Evolutionary conservation across 2,113 vertebrate species (phyloP).

Genomic region (Sturnus vulgaris): DNA sequence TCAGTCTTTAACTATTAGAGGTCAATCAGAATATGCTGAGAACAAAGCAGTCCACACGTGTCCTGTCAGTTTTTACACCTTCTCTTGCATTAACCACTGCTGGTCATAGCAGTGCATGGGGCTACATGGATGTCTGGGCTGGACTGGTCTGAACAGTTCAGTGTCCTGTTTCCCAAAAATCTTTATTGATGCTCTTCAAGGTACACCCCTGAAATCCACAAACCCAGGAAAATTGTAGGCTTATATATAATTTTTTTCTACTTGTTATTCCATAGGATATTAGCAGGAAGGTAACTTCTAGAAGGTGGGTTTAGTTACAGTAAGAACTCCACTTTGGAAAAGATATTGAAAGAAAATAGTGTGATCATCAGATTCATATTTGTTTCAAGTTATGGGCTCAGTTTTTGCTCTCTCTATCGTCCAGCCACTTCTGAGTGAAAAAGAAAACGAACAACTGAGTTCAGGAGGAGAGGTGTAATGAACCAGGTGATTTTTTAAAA

Average conservation of each 20-base stretch:
- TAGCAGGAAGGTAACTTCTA: neutral
- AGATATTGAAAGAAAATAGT: neutral
- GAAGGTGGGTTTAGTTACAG: neutral
- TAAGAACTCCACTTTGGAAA: neutral
- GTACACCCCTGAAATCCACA: neutral
- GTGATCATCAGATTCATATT: neutral
- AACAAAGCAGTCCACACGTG: accelerated
- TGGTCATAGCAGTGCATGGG: neutral
- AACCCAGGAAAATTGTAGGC: neutral
- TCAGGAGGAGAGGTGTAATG: neutral
- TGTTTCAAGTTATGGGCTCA: neutral
- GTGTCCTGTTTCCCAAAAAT: neutral
- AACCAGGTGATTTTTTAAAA: neutral
- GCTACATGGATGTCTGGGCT: neutral
- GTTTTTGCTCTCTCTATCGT: neutral
- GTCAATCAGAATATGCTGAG: neutral
- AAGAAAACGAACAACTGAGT: neutral
- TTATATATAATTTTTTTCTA: neutral
- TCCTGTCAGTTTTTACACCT: neutral
- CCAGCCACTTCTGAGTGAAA: neutral
- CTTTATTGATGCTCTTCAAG: neutral
- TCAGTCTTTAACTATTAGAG: neutral
- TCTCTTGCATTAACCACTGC: neutral
- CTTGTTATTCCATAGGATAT: neutral
- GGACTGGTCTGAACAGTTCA: neutral